These are phyloP conservation scores for Epinotia nisella DNA, from an alignment of 2,888 invertebrate genomes.

Conservation along the genomic window DNA sequence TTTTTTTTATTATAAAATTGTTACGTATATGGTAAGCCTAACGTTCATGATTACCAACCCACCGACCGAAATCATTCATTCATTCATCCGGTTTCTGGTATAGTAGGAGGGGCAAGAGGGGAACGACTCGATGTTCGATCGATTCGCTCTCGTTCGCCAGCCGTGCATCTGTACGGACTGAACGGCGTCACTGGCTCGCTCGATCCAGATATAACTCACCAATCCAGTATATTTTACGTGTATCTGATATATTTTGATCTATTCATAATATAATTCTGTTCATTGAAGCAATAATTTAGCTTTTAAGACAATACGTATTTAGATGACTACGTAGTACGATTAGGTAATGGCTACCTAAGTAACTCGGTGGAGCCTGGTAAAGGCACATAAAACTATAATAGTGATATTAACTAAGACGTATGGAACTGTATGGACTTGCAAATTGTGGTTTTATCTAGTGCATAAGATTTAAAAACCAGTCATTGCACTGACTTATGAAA, in stretches of 20 bases:
- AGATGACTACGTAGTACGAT: conserved; percentile 23
- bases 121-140: background rate
- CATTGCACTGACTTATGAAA: conserved; percentile 44
- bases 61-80: conserved; percentile 5
- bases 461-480: conserved; percentile 50
- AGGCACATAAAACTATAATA: conserved; percentile 26
- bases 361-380: conserved; percentile 27
- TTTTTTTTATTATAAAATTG: too few species aligned
- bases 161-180: conserved; percentile 59
- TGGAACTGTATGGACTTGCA: conserved; percentile 53
- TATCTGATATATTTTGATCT: conserved; percentile 31
- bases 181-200: conserved; percentile 53
- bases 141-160: conserved; percentile 58
- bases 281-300: conserved; percentile 15
- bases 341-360: conserved; percentile 32
- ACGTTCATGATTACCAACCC: background rate
- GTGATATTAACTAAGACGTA: conserved; percentile 30
- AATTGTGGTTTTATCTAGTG: conserved; percentile 59
- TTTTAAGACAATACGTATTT: conserved; percentile 24
- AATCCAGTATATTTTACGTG: conserved; percentile 37
- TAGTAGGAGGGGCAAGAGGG: background rate
- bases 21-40: background rate
- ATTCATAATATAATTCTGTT: conserved; percentile 21
- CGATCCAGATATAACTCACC: conserved; percentile 30
- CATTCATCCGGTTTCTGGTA: conserved; percentile 14